A percentile compares a stretch with the other conserved stretches of the same genome.
These are phyloP conservation scores for Cataglyphis hispanica DNA, from an alignment of 1,140 invertebrate species.

Conservation along the genomic window DNA sequence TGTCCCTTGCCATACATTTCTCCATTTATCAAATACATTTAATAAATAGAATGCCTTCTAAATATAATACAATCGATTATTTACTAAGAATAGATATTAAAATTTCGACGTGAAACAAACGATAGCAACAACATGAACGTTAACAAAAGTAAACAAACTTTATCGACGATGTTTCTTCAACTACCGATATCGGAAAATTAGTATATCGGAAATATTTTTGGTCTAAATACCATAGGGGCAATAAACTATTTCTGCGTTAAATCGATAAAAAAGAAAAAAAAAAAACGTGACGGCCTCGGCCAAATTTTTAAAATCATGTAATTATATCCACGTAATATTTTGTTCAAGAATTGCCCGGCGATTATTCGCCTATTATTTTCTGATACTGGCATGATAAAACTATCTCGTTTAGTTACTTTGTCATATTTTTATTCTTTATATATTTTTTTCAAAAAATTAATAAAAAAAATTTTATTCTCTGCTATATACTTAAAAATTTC, in stretches of 20 bases:
- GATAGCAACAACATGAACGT: too few relatives aligned
- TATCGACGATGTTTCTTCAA: conserved; percentile 35
- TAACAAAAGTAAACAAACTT: background rate
- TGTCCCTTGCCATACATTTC: background rate
- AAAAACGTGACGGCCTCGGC: conserved; percentile 20
- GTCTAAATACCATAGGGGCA: conserved; percentile 38
- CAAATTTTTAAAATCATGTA: conserved; percentile 50
- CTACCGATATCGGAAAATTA: conserved; percentile 46
- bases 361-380: conserved; percentile 12
- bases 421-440: background rate
- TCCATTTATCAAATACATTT: background rate
- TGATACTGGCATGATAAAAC: background rate
- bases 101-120: conserved; percentile 16
- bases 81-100: conserved; percentile 2
- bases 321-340: conserved; percentile 40
- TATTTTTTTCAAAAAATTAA: background rate
- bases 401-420: background rate
- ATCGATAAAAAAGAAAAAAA: conserved; percentile 26
- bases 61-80: background rate
- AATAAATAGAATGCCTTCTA: background rate
- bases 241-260: conserved; percentile 43
- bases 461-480: background rate
- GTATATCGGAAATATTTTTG: conserved; percentile 49
- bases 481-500: background rate
- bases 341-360: background rate